These are phyloP conservation scores for Enteromius unitaeniatus DNA, from an alignment of 2,797 vertebrate genomes.

Conservation along the genomic window DNA sequence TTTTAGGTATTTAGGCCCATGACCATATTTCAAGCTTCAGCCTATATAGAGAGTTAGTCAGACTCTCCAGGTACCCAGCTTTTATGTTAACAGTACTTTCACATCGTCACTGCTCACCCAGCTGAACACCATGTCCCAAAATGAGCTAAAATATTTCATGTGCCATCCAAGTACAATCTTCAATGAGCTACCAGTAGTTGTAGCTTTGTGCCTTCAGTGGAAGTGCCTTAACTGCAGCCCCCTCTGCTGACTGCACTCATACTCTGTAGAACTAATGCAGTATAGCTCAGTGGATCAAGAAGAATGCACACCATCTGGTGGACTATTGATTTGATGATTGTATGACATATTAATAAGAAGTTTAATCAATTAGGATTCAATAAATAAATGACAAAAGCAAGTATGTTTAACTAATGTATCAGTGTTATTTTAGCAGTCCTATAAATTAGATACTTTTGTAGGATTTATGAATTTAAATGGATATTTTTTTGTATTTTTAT, in stretches of 20 bases:
- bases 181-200: neutral
- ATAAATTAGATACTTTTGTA: neutral
- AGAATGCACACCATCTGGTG: constrained; percentile 29
- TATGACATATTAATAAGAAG: neutral
- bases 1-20: neutral
- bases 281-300: neutral
- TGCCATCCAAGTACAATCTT: neutral
- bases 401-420: neutral
- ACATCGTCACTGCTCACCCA: neutral
- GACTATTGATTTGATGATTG: neutral
- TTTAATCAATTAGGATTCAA: neutral
- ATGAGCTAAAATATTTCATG: neutral
- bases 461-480: neutral
- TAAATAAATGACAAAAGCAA: neutral
- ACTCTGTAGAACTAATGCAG: neutral
- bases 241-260: constrained; percentile 27
- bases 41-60: neutral
- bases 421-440: neutral
- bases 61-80: neutral
- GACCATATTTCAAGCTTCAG: neutral
- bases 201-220: neutral
- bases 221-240: constrained; percentile 15
- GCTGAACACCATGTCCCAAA: neutral
- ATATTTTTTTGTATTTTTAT: neutral
- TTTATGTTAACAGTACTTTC: neutral